Evolutionary conservation across 1,140 invertebrate genomes (phyloP), one percentile per base, ranked within the genome.

Genomic region (Druon quercuslanigerum): DNA sequence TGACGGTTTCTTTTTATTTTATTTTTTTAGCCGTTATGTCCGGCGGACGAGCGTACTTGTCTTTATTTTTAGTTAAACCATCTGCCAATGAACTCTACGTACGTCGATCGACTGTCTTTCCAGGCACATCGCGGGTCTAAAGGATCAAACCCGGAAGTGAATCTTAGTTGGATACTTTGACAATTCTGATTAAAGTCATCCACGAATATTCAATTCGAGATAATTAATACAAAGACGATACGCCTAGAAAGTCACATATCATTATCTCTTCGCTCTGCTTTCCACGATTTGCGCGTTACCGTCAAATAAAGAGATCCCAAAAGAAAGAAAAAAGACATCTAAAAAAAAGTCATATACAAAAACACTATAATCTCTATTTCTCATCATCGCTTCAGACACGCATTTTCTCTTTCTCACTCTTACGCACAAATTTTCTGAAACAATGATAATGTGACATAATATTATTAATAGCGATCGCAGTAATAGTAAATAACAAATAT

Each of bases 401-500:
- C 72, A 74, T 12, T 76, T 33, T 25, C 20, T 60, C 20, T 60
- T 57, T 25, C 17, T 33, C 60, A 66, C 40, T 66, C 73, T 77
- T 51, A 70, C 79, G 73, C 60, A 83, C 71, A 75, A 66, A 66
- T 82, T 79, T n/a, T 82, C 79, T 81, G 85, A 84, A 87, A 88
- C 86, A 87, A 87, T 87, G 82, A 87, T 88, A 87, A 86, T 84
- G 84, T 82, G 79, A 83, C 82, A 82, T 66, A 83, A 80, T 83
- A 83, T 79, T 84, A 79, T 77, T 83, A 83, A 81, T 83, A 80
- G 79, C 82, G 82, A 77, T 79, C 70, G 76, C 82, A 84, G 82
- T 86, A 85, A 82, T 84, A 86, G 79, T 86, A 87, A 89, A 89
- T 90, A 91, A 91, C 88, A 90, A 90, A 90, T 87, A 91, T 90